phyloP scores from a whole-genome alignment of 2,888 invertebrate species.

The Apamea crenata region DNA sequence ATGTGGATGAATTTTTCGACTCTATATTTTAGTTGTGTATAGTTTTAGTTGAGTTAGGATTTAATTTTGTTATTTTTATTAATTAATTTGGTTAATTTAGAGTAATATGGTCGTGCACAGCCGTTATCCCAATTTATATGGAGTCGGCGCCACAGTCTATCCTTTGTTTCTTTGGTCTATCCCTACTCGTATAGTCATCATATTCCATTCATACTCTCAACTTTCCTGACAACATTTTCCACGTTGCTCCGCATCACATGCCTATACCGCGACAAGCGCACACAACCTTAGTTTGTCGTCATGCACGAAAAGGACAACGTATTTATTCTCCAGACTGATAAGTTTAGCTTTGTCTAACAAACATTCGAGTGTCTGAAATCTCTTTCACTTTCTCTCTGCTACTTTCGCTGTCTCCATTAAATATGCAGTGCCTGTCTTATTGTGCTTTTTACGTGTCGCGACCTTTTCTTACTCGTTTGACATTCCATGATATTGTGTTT shows the following conservation, averaged over 20 bases:
- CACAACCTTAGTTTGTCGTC: not conserved
- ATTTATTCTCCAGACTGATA: not conserved
- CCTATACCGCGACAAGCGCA: not conserved
- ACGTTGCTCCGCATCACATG: no score
- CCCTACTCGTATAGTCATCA: not conserved
- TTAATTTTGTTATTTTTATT: no score
- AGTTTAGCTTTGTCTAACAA: constrained; percentile 21
- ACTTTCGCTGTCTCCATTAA: constrained; percentile 34
- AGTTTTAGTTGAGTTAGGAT: no score
- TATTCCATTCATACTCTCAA: not conserved
- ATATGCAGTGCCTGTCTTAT: constrained; percentile 33
- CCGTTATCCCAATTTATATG: not conserved
- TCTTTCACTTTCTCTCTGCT: constrained; percentile 23
- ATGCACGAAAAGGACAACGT: not conserved
- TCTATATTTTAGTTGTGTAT: no score
- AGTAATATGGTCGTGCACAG: not conserved
- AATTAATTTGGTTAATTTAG: no score
- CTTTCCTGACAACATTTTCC: not conserved
- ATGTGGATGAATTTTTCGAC: no score
- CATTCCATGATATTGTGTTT: constrained; percentile 37
- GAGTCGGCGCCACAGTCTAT: not conserved
- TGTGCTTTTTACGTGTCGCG: constrained; percentile 20
- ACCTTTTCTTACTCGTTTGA: constrained; percentile 45
- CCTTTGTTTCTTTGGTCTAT: not conserved
- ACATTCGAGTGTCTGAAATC: constrained; percentile 26